Evolutionary conservation across 2,797 vertebrate species (phyloP).

Genomic region (Botia almorhae): DNA sequence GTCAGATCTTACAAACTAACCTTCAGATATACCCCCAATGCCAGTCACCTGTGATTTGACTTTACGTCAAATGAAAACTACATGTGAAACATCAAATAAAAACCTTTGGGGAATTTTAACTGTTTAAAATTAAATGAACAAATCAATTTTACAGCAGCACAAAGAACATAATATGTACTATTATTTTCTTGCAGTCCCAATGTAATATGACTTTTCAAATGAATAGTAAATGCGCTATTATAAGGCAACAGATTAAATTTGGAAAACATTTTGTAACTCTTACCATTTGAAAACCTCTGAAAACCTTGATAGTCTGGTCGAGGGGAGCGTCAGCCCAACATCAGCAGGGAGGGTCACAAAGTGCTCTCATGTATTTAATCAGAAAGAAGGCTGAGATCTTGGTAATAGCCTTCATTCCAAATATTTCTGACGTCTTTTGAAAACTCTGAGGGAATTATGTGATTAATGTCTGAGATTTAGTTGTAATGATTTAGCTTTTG

Average conservation of each 20-base stretch:
- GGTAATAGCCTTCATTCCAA: conserved; percentile 66
- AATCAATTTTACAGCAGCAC: neutral
- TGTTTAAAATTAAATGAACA: neutral
- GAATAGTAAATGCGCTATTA: conserved; percentile 32
- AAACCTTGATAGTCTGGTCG: conserved; percentile 49
- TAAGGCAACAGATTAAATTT: neutral
- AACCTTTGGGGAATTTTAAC: neutral
- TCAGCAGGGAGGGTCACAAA: conserved; percentile 76
- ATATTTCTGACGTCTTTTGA: conserved; percentile 57
- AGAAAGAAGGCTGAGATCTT: conserved; percentile 83
- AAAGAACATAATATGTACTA: neutral
- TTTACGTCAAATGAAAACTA: neutral
- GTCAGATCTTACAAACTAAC: neutral
- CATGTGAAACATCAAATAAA: conserved; percentile 8
- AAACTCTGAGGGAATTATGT: conserved; percentile 13
- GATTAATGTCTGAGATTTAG: neutral
- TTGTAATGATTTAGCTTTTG: neutral
- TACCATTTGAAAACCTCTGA: conserved; percentile 60
- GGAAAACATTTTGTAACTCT: neutral
- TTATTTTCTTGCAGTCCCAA: neutral
- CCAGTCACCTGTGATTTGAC: neutral
- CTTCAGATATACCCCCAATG: neutral
- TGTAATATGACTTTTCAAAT: neutral
- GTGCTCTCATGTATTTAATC: conserved; percentile 80
- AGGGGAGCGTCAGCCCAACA: conserved; percentile 75